phyloP scores from a whole-genome alignment of 1,140 invertebrate genomes.

The Adoxophyes honmai region DNA sequence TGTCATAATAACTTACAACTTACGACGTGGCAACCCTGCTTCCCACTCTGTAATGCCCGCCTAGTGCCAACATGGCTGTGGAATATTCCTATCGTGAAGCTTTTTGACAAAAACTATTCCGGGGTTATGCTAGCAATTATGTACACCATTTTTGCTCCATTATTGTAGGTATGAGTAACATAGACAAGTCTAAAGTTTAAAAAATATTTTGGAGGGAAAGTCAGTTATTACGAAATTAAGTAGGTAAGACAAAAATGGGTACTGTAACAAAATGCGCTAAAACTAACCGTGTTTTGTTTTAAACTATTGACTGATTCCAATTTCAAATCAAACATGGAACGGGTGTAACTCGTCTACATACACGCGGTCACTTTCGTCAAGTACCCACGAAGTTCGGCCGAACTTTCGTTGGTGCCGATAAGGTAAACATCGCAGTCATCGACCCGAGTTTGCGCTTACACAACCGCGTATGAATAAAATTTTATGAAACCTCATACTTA shows the following conservation, averaged over 20 bases:
- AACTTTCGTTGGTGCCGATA: conserved; percentile 54
- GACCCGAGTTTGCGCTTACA: conserved; percentile 58
- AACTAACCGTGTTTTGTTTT: too few species aligned
- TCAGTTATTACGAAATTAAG: too few species aligned
- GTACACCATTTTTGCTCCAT: too few species aligned
- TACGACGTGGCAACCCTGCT: not conserved
- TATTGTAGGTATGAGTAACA: too few species aligned
- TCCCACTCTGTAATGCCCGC: not conserved
- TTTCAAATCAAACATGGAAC: not conserved
- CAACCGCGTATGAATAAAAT: conserved; percentile 46
- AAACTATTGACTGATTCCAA: too few species aligned
- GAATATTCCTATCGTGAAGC: conserved; percentile 12
- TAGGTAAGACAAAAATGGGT: too few species aligned
- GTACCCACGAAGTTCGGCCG: conserved; percentile 8
- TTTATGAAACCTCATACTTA: conserved; percentile 22
- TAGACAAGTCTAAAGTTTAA: too few species aligned
- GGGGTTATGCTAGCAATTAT: not conserved
- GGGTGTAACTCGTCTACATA: not conserved
- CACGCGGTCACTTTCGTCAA: conserved; percentile 7
- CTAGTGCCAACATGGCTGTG: conserved; percentile 2
- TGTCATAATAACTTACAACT: too few species aligned
- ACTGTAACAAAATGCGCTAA: too few species aligned
- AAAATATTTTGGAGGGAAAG: too few species aligned
- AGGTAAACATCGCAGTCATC: conserved; percentile 66
- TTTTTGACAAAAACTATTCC: conserved; percentile 8